A percentile compares a stretch with the other conserved stretches of the same genome.
Evolutionary conservation across 2,113 vertebrate genomes (phyloP).

Genomic region (Macaca nemestrina): DNA sequence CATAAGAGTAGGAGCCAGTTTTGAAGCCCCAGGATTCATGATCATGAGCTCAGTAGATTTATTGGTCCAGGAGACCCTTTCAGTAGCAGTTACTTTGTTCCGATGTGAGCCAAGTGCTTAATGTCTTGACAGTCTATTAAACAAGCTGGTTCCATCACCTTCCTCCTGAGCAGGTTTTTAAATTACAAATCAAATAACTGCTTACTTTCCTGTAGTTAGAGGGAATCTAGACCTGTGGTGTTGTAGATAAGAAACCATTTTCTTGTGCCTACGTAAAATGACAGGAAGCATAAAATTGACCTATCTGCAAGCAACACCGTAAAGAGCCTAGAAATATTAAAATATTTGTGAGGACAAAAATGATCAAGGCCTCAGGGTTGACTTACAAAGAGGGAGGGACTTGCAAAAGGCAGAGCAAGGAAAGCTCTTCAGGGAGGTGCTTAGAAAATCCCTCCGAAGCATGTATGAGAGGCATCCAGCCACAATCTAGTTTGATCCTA

Average conservation of each 20-base stretch:
- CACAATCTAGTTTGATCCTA: rapidly evolving
- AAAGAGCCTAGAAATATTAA: neutral
- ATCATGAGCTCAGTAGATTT: neutral
- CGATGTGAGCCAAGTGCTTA: neutral
- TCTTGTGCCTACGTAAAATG: neutral
- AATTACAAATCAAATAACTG: neutral
- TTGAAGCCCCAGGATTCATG: neutral
- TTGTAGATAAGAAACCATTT: neutral
- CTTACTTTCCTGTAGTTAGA: neutral
- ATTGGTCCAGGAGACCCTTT: neutral
- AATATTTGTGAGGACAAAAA: neutral
- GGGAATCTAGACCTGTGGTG: neutral
- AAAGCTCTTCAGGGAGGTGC: neutral
- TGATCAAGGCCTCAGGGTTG: neutral
- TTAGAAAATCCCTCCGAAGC: neutral
- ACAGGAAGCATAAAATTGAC: neutral
- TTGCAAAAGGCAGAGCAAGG: neutral
- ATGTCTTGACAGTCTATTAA: neutral
- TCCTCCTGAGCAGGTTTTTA: neutral
- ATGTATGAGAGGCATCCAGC: neutral
- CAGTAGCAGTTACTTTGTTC: neutral
- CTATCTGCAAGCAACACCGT: neutral
- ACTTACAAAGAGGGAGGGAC: neutral
- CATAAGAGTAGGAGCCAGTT: neutral
- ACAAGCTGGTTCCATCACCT: neutral